These are phyloP conservation scores for Leucopsar rothschildi DNA, from an alignment of 2,113 vertebrate species.

Conservation along the genomic window DNA sequence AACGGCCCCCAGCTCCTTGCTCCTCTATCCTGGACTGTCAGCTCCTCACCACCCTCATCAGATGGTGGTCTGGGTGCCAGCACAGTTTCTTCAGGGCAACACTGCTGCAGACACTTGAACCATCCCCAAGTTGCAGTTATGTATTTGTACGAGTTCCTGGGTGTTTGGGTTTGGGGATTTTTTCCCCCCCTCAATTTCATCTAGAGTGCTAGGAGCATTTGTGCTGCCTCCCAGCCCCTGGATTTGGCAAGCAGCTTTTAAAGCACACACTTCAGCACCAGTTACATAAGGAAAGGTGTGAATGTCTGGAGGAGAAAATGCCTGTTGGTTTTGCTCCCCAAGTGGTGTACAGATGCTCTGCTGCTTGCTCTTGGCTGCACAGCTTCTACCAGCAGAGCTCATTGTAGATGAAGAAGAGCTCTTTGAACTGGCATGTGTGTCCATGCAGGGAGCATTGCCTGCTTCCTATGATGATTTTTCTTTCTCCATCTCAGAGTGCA, in stretches of 20 bases:
- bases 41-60: neutral
- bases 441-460: neutral
- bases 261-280: neutral
- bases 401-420: neutral
- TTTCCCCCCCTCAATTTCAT: neutral
- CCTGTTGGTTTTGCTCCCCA: neutral
- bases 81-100: neutral
- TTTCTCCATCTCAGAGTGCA: neutral
- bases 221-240: neutral
- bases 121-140: fast-evolving
- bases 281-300: slow-evolving; percentile 29
- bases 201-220: neutral
- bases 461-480: neutral
- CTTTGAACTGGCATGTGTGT: fast-evolving
- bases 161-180: neutral
- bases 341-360: neutral
- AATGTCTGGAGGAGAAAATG: slow-evolving; percentile 11
- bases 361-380: neutral
- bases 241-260: neutral
- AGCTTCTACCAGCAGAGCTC: neutral
- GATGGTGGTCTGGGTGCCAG: neutral
- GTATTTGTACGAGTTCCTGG: neutral
- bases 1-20: neutral
- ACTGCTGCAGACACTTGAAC: neutral
- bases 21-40: neutral